Conservation (phyloP, 2,113 vertebrate genomes). For the Bothrops jararaca region DNA sequence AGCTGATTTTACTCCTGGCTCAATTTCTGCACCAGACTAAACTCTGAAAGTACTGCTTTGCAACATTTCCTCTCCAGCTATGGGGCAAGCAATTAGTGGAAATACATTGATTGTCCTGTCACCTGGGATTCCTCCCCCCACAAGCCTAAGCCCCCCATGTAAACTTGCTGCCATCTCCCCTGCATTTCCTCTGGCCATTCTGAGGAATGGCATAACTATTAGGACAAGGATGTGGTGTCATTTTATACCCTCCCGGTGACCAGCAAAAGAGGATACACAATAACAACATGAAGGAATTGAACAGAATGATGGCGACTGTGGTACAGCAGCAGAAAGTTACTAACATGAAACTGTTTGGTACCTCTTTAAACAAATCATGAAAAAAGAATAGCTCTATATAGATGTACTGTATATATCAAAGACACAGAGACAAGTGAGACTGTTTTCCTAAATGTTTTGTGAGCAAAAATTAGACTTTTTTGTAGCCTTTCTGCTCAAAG, state of each 20-base stretch:
- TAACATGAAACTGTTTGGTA: not conserved
- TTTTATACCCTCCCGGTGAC: not conserved
- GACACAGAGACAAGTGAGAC: not conserved
- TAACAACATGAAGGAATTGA: not conserved
- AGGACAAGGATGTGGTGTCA: not conserved
- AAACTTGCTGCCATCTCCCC: not conserved
- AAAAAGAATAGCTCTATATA: not conserved
- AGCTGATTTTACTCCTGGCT: not conserved
- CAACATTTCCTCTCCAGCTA: not conserved
- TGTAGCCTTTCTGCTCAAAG: conserved; percentile 41
- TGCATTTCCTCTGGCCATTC: not conserved
- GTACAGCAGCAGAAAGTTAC: not conserved
- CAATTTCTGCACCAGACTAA: not conserved
- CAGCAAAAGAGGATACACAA: not conserved
- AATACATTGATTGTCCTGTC: not conserved
- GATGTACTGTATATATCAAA: not conserved
- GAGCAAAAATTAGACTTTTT: conserved; percentile 10
- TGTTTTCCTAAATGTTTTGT: not conserved
- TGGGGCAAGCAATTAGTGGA: not conserved
- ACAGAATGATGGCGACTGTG: not conserved
- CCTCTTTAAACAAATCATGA: not conserved
- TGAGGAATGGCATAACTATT: not conserved
- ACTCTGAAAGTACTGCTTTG: not conserved
- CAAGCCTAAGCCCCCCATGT: not conserved
- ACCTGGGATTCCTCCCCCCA: not conserved